Percentiles rank a stretch among this genome's conserved stretches.
Evolutionary conservation across 2,113 vertebrate genomes (phyloP).

Genomic region (Coracopsis vasa): DNA sequence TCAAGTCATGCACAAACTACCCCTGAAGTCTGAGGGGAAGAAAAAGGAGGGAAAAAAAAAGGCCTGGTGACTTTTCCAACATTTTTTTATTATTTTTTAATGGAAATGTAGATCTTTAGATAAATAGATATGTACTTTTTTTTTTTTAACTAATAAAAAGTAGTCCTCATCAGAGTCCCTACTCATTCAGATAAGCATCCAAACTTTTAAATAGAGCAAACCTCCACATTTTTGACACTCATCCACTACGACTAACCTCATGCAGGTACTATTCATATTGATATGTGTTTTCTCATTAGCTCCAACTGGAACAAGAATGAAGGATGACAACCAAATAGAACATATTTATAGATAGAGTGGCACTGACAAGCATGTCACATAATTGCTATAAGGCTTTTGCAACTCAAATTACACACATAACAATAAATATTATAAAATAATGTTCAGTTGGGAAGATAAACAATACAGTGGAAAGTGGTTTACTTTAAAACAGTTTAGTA

Average conservation of each 20-base stretch:
- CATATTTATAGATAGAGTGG: background rate
- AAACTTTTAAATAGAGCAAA: background rate
- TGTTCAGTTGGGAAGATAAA: background rate
- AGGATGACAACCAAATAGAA: background rate
- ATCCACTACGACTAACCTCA: background rate
- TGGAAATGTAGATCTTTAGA: background rate
- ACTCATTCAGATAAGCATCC: background rate
- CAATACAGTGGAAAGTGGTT: background rate
- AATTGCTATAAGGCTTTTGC: background rate
- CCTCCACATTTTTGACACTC: background rate
- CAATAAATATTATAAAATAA: background rate
- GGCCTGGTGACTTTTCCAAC: background rate
- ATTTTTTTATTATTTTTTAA: background rate
- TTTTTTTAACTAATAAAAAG: background rate
- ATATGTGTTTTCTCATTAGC: background rate
- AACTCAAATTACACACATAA: background rate
- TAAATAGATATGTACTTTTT: background rate
- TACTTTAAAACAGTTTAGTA: background rate
- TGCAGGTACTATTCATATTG: background rate
- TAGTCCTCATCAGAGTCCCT: background rate
- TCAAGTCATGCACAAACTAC: background rate
- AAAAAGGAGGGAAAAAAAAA: background rate
- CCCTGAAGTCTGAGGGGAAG: background rate
- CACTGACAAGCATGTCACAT: background rate
- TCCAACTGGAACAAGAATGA: background rate